These are phyloP conservation scores for Sarcoramphus papa DNA, from an alignment of 2,797 vertebrate genomes.

Conservation along the genomic window DNA sequence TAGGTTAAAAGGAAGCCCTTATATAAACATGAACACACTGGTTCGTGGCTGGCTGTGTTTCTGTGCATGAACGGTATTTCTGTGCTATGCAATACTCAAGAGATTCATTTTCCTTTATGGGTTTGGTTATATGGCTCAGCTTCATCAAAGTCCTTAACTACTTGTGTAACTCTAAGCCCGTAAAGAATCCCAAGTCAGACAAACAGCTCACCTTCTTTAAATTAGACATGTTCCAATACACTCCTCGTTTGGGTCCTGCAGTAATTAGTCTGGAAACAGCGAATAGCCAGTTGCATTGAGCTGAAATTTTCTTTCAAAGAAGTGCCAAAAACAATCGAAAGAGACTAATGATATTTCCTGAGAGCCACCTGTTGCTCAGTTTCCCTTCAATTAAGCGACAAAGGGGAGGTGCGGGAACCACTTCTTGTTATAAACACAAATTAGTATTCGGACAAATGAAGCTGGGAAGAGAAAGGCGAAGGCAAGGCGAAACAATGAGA, in stretches of 20 bases:
- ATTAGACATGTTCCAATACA: not conserved
- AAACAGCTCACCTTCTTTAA: conserved; percentile 8
- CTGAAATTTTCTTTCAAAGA: conserved; percentile 44
- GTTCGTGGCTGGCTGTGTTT: not conserved
- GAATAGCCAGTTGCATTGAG: not conserved
- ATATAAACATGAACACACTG: not conserved
- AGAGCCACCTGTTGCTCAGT: conserved; percentile 60
- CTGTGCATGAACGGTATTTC: not conserved
- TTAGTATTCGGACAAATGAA: conserved; percentile 1
- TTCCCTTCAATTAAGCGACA: conserved; percentile 54
- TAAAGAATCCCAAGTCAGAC: not conserved
- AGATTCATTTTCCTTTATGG: not conserved
- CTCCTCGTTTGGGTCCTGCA: not conserved
- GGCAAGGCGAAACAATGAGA: conserved; percentile 22
- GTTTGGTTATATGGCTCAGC: not conserved
- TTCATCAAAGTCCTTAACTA: not conserved
- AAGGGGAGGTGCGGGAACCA: conserved; percentile 25
- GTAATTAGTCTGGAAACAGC: conserved; percentile 39
- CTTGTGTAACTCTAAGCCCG: not conserved
- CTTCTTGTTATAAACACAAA: conserved; percentile 53
- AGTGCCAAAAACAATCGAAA: conserved; percentile 43
- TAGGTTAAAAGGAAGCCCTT: conserved; percentile 34
- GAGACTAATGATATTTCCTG: conserved; percentile 53
- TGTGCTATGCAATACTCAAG: not conserved
- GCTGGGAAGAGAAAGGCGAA: not conserved